Evolutionary conservation across 2,888 invertebrate genomes (phyloP), one percentile per base, ranked within the genome.

Genomic region (Neoitamus cyanurus): DNA sequence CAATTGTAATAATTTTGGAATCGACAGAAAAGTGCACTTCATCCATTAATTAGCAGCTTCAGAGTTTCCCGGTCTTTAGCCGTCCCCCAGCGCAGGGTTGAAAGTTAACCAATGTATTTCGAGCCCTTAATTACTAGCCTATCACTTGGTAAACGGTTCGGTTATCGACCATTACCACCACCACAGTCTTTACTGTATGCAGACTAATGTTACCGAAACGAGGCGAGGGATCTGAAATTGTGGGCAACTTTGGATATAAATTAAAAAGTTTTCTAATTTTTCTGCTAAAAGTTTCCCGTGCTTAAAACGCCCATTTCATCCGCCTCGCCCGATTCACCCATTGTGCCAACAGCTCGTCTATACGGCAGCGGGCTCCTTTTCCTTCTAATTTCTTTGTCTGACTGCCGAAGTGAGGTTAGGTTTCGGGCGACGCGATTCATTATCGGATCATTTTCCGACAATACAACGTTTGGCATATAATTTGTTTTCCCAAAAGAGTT

Each of bases 181-280:
- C 68, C 15, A 31, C 15, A 80, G 58, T 15, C 58, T 58, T 58
- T 9, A 20, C 15, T 80, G 11, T 58, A 30, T 13, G 46, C 25
- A 42, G 13, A 34, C 46, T 30, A 31, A 34, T 31, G 34, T 25
- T 34, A 13, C 58, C 28, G 31, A 31, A 34, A 70, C 20, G 48
- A 68, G 34, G 58, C 25, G 58, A 80, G 80, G 80, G 30, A 34
- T 58, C 58, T 30, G 68, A 80, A 80, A 48, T 58, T 80, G 58
- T 68, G 31, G 58, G 9, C 15, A 80, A 80, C 80, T 80, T 80
- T 36, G 80, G 80, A 68, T 68, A 80, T 80, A 80, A 80, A 80
- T 80, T 80, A 80, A 80, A 80, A 80, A 80, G 15, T 80, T 80
- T 80, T 58, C 80, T 80, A 58, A 58, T 80, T 80, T 80, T 80